Evolutionary conservation across 2,797 vertebrate genomes (phyloP).

Genomic region (Sebastolobus altivelis): DNA sequence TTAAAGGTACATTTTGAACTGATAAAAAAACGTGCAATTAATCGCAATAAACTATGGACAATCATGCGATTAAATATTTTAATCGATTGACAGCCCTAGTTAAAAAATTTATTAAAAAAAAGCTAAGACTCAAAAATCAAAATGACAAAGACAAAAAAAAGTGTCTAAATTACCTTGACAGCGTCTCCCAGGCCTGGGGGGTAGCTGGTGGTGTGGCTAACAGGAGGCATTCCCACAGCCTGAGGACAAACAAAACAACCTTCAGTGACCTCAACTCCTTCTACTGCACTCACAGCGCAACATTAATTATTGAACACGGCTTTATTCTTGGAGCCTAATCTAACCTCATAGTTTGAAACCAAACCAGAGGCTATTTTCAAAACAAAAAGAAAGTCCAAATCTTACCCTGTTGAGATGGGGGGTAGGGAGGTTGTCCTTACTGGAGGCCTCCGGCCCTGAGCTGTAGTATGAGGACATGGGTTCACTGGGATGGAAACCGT

Average conservation of each 20-base stretch:
- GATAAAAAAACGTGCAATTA: too few relatives aligned
- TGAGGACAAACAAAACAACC: slow-evolving; percentile 64
- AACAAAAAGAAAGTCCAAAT: background rate
- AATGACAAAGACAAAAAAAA: background rate
- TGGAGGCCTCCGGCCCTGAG: slow-evolving; percentile 76
- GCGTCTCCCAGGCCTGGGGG: slow-evolving; percentile 83
- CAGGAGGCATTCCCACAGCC: slow-evolving; percentile 89
- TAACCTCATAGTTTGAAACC: slow-evolving; percentile 14
- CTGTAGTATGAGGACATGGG: slow-evolving; percentile 89
- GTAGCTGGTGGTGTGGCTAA: slow-evolving; percentile 81
- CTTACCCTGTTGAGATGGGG: slow-evolving; percentile 90
- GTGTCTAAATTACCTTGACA: slow-evolving; percentile 80
- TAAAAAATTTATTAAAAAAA: background rate
- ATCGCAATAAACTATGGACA: too few relatives aligned
- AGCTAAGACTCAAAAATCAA: background rate
- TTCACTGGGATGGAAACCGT: slow-evolving; percentile 78
- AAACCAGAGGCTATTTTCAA: background rate
- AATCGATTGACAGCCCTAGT: too few relatives aligned
- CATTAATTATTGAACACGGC: slow-evolving; percentile 47
- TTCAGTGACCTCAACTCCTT: slow-evolving; percentile 34
- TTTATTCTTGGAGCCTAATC: slow-evolving; percentile 32
- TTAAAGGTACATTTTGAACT: too few relatives aligned
- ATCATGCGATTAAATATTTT: too few relatives aligned
- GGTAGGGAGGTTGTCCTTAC: slow-evolving; percentile 70
- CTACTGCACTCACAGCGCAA: background rate